Evolutionary conservation across 2,797 vertebrate species (phyloP).

Genomic region (Enteromius anoplus): DNA sequence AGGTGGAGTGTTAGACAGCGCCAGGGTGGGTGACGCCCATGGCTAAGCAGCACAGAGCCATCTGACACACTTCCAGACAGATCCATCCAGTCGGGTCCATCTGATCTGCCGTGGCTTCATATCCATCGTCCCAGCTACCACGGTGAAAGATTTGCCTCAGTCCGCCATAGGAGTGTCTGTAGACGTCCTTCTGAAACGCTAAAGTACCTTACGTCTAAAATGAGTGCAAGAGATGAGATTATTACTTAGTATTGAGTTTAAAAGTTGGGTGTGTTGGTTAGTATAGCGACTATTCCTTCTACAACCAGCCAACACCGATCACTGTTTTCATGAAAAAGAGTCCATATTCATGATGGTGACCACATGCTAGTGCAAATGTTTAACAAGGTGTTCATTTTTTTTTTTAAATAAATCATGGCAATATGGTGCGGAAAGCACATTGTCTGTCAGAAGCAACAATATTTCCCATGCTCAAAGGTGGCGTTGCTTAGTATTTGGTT

Average conservation of each 20-base stretch:
- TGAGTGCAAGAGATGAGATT: neutral
- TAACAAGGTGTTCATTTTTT: neutral
- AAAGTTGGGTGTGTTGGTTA: neutral
- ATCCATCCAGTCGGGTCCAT: neutral
- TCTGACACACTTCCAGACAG: conserved; percentile 22
- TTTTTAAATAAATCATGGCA: conserved; percentile 18
- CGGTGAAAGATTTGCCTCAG: neutral
- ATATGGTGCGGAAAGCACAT: conserved; percentile 2
- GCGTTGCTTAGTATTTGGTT: conserved; percentile 6
- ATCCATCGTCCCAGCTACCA: neutral
- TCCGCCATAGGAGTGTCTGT: neutral
- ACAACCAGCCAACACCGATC: neutral
- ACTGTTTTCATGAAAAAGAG: neutral
- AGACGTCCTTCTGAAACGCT: neutral
- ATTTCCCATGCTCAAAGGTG: conserved; percentile 28
- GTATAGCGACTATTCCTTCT: neutral
- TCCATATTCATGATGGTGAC: neutral
- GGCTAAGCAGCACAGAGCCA: conserved; percentile 23
- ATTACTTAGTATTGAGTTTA: neutral
- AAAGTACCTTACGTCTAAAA: conserved; percentile 1
- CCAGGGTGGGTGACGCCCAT: conserved; percentile 55
- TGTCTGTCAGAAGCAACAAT: conserved; percentile 2
- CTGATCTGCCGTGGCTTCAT: conserved; percentile 18
- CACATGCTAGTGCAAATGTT: conserved; percentile 4
- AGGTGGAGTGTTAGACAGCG: conserved; percentile 51